Evolutionary conservation across 2,888 invertebrate species (phyloP).

Genomic region (Drosophila aldrichi): DNA sequence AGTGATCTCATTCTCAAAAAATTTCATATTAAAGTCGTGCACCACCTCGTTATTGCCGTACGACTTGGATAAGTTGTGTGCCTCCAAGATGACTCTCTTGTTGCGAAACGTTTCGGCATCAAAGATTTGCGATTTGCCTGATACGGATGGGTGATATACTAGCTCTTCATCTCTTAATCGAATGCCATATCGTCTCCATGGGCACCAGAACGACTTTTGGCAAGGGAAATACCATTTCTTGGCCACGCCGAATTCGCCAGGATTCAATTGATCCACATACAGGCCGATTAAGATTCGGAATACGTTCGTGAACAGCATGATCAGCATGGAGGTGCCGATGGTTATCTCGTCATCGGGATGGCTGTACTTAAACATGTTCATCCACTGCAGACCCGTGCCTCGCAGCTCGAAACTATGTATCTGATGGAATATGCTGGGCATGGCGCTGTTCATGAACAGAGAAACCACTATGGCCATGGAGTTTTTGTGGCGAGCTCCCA

Average conservation of each 20-base stretch:
- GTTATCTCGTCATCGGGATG: slow-evolving; percentile 88
- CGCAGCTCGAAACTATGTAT: slow-evolving; percentile 25
- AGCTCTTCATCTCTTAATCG: not conserved
- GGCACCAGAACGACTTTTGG: slow-evolving; percentile 86
- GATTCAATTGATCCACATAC: slow-evolving; percentile 93
- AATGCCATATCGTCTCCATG: slow-evolving; percentile 18
- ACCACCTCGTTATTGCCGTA: slow-evolving; percentile 87
- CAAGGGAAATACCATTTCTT: slow-evolving; percentile 92
- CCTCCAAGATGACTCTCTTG: slow-evolving; percentile 85
- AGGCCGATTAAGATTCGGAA: slow-evolving; percentile 90
- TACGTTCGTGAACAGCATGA: slow-evolving; percentile 85
- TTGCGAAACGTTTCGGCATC: slow-evolving; percentile 52
- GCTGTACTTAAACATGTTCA: slow-evolving; percentile 87
- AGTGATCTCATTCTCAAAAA: slow-evolving; percentile 94
- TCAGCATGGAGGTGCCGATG: slow-evolving; percentile 89
- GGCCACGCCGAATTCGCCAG: slow-evolving; percentile 93
- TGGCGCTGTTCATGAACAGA: slow-evolving; percentile 51
- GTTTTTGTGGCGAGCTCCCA: not conserved
- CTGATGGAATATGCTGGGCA: slow-evolving; percentile 34
- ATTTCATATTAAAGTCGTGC: slow-evolving; percentile 89
- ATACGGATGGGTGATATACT: too few relatives aligned
- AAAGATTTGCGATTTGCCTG: too few relatives aligned
- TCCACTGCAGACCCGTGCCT: slow-evolving; percentile 86
- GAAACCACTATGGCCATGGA: not conserved
- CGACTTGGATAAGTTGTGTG: slow-evolving; percentile 88